Evolutionary conservation across 2,797 vertebrate genomes (phyloP).

Genomic region (Rhinichthys osculus): DNA sequence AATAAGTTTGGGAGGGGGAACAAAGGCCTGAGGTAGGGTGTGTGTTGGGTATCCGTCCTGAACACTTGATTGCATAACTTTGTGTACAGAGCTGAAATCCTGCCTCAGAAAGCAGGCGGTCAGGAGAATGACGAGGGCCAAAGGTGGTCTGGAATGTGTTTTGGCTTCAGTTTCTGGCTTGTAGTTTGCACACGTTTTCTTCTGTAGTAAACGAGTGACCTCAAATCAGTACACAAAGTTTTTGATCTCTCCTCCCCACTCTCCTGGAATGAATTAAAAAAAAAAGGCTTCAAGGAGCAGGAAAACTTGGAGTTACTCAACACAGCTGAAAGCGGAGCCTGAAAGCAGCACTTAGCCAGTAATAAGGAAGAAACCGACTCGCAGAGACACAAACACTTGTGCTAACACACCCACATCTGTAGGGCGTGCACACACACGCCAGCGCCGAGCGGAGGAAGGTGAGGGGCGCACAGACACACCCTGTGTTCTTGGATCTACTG

Average conservation of each 20-base stretch:
- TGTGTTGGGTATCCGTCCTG: constrained; percentile 23
- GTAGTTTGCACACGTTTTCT: constrained; percentile 48
- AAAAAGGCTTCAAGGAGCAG: constrained; percentile 32
- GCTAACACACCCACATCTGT: constrained; percentile 54
- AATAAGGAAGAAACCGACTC: constrained; percentile 60
- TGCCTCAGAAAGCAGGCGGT: constrained; percentile 27
- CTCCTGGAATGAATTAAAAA: constrained; percentile 26
- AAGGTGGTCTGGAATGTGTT: constrained; percentile 61
- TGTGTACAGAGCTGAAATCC: constrained; percentile 44
- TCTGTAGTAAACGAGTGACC: constrained; percentile 35
- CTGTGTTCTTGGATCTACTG: constrained; percentile 26
- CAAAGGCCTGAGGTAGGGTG: not conserved
- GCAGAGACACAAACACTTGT: constrained; percentile 40
- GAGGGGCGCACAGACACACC: constrained; percentile 52
- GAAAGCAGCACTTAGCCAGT: constrained; percentile 65
- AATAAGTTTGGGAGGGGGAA: constrained; percentile 11
- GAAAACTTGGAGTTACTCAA: constrained; percentile 53
- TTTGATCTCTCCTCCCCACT: not conserved
- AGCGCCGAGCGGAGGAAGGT: constrained; percentile 60
- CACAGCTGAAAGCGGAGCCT: constrained; percentile 55
- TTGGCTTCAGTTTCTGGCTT: constrained; percentile 50
- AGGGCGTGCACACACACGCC: constrained; percentile 73
- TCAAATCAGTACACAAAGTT: constrained; percentile 29
- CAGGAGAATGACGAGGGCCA: constrained; percentile 59
- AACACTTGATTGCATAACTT: constrained; percentile 54